phyloP scores from a whole-genome alignment of 2,113 vertebrate genomes.

The Oophaga pumilio region DNA sequence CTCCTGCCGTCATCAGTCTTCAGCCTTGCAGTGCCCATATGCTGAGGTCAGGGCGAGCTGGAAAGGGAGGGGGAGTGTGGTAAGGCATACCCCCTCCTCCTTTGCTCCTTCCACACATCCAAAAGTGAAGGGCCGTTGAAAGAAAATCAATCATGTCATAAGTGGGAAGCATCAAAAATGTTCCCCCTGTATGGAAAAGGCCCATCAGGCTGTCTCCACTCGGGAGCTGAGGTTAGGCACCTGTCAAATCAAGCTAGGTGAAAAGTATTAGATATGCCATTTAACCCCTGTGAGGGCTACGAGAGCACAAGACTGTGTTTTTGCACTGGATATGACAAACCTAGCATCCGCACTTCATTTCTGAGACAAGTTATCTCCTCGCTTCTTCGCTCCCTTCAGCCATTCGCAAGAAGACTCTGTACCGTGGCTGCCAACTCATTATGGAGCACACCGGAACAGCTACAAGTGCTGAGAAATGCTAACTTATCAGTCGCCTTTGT shows the following conservation, averaged over 20 bases:
- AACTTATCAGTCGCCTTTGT: constrained; percentile 39
- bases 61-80: constrained; percentile 46
- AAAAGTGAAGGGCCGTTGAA: constrained; percentile 86
- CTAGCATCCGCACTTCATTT: constrained; percentile 68
- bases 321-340: constrained; percentile 65
- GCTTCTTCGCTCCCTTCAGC: background rate
- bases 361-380: constrained; percentile 62
- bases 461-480: constrained; percentile 45
- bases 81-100: constrained; percentile 66
- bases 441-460: background rate
- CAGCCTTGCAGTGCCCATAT: constrained; percentile 82
- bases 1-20: constrained; percentile 87
- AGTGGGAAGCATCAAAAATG: constrained; percentile 86
- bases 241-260: constrained; percentile 80
- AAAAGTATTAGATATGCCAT: constrained; percentile 84
- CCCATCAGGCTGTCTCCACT: constrained; percentile 83
- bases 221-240: constrained; percentile 77
- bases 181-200: constrained; percentile 76
- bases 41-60: constrained; percentile 79
- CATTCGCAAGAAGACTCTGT: constrained; percentile 1
- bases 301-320: constrained; percentile 61
- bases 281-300: constrained; percentile 75
- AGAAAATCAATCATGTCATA: constrained; percentile 94
- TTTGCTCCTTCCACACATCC: constrained; percentile 72
- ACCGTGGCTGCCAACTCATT: background rate